phyloP scores from a whole-genome alignment of 2,113 vertebrate species.

The Delphinus delphis region DNA sequence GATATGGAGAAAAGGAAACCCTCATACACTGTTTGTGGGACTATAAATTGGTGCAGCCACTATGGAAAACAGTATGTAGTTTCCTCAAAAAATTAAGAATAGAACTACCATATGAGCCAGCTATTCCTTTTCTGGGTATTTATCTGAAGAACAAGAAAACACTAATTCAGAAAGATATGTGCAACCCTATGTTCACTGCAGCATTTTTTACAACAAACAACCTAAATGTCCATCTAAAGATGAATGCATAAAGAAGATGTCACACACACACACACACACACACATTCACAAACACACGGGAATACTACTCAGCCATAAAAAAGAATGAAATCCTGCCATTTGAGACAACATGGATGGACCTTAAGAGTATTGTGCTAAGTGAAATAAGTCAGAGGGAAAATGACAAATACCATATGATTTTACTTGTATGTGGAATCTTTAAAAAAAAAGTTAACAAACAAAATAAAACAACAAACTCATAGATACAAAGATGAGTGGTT shows the following conservation, averaged over 20 bases:
- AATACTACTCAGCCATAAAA: not conserved
- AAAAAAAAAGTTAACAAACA: not conserved
- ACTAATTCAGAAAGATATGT: not conserved
- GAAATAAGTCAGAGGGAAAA: not conserved
- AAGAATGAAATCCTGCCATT: not conserved
- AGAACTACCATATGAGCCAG: not conserved
- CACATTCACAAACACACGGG: too few species aligned
- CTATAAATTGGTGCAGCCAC: not conserved
- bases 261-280: not conserved
- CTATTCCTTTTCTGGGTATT: not conserved
- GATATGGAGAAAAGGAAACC: not conserved
- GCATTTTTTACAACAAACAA: not conserved
- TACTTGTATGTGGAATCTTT: not conserved
- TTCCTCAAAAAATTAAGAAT: not conserved
- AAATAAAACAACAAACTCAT: not conserved
- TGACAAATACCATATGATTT: not conserved
- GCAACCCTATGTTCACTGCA: not conserved
- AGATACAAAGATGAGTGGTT: not conserved
- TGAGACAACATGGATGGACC: not conserved
- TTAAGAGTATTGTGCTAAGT: not conserved
- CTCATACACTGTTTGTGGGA: not conserved
- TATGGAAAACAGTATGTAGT: not conserved
- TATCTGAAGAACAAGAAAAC: not conserved
- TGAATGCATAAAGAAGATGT: not conserved
- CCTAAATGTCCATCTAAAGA: not conserved